Conservation (phyloP, 2,113 vertebrate genomes). For the Pseudolaguvia tuberculata region DNA sequence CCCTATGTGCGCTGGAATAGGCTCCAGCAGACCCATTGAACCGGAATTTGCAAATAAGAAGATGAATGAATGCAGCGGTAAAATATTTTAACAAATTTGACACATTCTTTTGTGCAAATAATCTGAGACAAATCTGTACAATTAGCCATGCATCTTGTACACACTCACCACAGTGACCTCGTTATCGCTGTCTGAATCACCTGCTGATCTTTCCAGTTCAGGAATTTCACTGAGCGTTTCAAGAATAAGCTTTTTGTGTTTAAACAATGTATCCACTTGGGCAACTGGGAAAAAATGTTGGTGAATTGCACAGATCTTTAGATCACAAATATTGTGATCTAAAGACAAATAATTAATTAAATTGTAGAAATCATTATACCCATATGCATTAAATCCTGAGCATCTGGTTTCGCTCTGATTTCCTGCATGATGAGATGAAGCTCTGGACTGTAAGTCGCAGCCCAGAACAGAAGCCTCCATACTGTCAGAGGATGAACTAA, state of each 20-base stretch:
- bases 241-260: constrained; percentile 56
- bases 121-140: not conserved
- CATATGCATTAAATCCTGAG: constrained; percentile 58
- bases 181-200: constrained; percentile 40
- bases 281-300: constrained; percentile 15
- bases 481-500: constrained; percentile 53
- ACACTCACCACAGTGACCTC: constrained; percentile 61
- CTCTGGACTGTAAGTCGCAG: constrained; percentile 39
- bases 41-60: too few species aligned
- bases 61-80: too few species aligned
- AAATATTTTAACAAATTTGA: too few species aligned
- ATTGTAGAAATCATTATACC: constrained; percentile 45
- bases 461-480: constrained; percentile 66
- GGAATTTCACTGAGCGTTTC: constrained; percentile 55
- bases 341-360: too few species aligned
- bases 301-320: too few species aligned
- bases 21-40: too few species aligned
- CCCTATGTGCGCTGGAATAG: too few species aligned
- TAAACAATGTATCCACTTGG: constrained; percentile 58
- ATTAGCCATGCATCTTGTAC: not conserved
- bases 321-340: not conserved
- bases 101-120: too few species aligned
- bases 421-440: constrained; percentile 60
- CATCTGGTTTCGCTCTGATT: constrained; percentile 58
- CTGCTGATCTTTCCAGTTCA: constrained; percentile 18